A percentile compares a stretch with the other conserved stretches of the same genome.
phyloP scores from a whole-genome alignment of 30 jellyfish, hydroid and myxozoan genomes.

The Mastigias papua region DNA sequence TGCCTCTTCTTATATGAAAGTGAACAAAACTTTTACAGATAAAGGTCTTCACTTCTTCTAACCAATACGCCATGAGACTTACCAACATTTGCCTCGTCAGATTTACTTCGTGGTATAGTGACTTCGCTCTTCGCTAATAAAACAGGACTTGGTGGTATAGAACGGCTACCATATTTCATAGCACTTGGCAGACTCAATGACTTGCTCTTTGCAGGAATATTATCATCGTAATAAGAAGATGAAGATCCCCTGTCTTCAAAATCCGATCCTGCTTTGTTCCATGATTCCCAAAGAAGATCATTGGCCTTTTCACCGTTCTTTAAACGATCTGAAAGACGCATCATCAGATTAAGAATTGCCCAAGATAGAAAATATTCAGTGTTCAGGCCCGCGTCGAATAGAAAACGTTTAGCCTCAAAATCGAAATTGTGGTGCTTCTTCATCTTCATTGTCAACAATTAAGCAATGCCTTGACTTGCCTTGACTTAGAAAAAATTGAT shows the following conservation, averaged over 20 bases:
- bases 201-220: conserved; percentile 33
- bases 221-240: conserved; percentile 39
- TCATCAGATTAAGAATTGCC: neutral
- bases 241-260: conserved; percentile 54
- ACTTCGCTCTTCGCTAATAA: conserved; percentile 42
- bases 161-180: conserved; percentile 50
- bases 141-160: conserved; percentile 94
- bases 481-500: too few species aligned
- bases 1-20: neutral
- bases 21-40: neutral
- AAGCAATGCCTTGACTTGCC: too few species aligned
- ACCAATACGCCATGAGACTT: too few species aligned
- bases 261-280: conserved; percentile 78
- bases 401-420: too few species aligned
- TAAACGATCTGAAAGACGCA: conserved; percentile 59
- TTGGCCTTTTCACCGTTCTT: conserved; percentile 83
- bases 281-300: conserved; percentile 87
- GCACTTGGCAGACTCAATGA: conserved; percentile 56
- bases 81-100: conserved; percentile 97
- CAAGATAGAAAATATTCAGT: too few species aligned
- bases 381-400: too few species aligned
- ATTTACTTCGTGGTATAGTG: conserved; percentile 81
- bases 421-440: too few species aligned
- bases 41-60: neutral
- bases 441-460: too few species aligned